Conservation (phyloP, 1,140 invertebrate species). For the Drosophila rufa region DNA sequence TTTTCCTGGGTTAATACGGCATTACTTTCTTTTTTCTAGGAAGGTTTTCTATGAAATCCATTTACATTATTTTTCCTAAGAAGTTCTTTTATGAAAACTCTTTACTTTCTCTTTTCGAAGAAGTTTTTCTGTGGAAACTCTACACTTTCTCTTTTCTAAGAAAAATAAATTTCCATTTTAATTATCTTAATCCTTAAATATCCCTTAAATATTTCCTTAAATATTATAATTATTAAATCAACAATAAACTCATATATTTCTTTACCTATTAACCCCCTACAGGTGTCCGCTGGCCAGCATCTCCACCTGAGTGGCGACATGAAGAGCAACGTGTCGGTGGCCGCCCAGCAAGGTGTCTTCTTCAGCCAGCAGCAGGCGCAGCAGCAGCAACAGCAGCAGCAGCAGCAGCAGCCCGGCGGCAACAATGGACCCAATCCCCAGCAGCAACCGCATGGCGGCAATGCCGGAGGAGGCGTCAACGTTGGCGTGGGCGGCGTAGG, state of each 20-base stretch:
- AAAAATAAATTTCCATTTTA: background rate
- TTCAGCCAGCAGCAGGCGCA: slow-evolving; percentile 88
- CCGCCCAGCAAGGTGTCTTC: slow-evolving; percentile 92
- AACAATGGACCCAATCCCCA: slow-evolving; percentile 62
- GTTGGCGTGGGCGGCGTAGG: slow-evolving; percentile 50
- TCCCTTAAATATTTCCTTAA: background rate
- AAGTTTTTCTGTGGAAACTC: too few relatives aligned
- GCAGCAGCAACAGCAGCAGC: slow-evolving; percentile 74
- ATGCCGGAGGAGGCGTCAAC: slow-evolving; percentile 77
- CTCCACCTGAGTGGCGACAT: slow-evolving; percentile 90
- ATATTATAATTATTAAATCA: slow-evolving; percentile 4
- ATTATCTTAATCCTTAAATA: too few relatives aligned
- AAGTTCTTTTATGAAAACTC: background rate
- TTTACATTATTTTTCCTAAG: background rate
- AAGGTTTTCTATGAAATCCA: background rate
- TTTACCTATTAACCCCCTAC: background rate
- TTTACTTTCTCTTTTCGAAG: too few relatives aligned
- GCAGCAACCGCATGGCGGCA: slow-evolving; percentile 66
- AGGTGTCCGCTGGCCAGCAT: slow-evolving; percentile 93
- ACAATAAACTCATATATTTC: background rate
- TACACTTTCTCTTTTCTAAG: background rate
- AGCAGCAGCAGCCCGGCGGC: slow-evolving; percentile 60
- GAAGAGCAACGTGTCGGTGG: slow-evolving; percentile 89
- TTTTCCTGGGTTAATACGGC: too few relatives aligned
- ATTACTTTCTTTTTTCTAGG: background rate